Evolutionary conservation across 2,797 vertebrate genomes (phyloP).

Genomic region (Buphagus erythrorhynchus): DNA sequence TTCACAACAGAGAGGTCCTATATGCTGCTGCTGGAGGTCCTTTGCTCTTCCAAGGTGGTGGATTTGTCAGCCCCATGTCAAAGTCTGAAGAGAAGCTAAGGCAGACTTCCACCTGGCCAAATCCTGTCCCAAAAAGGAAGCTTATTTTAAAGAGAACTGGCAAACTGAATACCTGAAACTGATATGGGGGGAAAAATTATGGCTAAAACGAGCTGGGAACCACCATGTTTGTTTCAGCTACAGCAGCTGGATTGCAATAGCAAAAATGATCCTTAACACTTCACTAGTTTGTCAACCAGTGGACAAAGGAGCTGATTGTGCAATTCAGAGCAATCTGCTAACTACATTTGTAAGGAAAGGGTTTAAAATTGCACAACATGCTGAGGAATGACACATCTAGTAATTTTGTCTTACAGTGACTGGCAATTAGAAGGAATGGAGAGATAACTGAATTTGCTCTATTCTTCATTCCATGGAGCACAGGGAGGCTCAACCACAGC

Average conservation of each 20-base stretch:
- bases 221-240: not conserved
- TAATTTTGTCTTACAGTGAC: not conserved
- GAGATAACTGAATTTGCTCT: not conserved
- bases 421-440: not conserved
- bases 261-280: not conserved
- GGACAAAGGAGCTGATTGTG: not conserved
- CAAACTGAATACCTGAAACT: not conserved
- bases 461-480: not conserved
- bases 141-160: not conserved
- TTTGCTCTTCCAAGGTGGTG: not conserved
- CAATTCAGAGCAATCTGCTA: not conserved
- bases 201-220: not conserved
- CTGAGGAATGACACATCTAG: not conserved
- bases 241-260: not conserved
- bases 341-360: not conserved
- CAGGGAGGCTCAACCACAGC: not conserved
- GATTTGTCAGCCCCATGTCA: not conserved
- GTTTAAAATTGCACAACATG: not conserved
- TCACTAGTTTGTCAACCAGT: not conserved
- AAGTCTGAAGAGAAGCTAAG: not conserved
- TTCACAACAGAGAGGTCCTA: not conserved
- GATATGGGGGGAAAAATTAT: not conserved
- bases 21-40: not conserved
- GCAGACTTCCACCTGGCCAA: not conserved
- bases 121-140: not conserved